phyloP scores from a whole-genome alignment of 2,797 vertebrate genomes.

The Eospalax fontanierii region DNA sequence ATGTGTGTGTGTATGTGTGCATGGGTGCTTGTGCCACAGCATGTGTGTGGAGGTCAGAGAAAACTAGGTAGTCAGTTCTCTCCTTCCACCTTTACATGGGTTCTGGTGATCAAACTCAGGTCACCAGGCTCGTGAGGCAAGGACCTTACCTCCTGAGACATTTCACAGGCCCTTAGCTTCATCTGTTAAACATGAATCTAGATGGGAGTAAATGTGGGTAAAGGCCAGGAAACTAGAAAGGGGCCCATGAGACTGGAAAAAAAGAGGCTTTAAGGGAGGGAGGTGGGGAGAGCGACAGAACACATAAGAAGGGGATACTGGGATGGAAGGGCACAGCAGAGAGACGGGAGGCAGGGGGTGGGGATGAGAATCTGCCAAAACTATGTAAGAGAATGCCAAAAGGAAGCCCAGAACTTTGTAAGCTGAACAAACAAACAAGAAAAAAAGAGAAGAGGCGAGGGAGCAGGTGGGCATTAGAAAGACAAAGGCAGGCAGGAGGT shows the following conservation, averaged over 20 bases:
- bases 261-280: too few relatives aligned
- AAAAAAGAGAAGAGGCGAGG: background rate
- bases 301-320: background rate
- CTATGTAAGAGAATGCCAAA: background rate
- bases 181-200: background rate
- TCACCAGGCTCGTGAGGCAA: background rate
- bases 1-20: background rate
- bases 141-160: background rate
- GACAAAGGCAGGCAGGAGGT: background rate
- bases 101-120: background rate
- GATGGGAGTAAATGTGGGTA: too few relatives aligned
- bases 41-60: background rate
- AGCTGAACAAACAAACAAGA: background rate
- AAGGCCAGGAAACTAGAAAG: background rate
- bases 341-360: background rate
- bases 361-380: background rate
- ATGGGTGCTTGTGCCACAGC: background rate
- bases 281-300: background rate
- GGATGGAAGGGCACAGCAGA: background rate
- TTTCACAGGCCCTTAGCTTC: background rate
- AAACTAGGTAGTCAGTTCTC: background rate
- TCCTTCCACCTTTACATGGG: background rate
- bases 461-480: constrained; percentile 1
- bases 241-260: too few relatives aligned
- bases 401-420: background rate